phyloP scores from a whole-genome alignment of 1,140 invertebrate genomes.

The Brachionus paranguensis region DNA sequence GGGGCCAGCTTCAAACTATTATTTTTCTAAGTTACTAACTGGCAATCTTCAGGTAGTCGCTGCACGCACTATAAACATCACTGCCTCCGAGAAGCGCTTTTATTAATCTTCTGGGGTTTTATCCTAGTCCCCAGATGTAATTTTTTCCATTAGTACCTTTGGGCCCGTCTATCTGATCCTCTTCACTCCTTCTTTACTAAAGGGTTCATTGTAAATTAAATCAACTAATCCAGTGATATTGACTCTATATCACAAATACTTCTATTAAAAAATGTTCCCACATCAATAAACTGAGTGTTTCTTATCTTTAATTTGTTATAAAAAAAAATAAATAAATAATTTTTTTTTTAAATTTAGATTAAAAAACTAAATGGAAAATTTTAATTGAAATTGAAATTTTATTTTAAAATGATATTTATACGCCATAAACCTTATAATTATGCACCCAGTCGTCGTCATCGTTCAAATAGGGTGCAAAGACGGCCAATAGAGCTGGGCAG shows the following conservation, averaged over 20 bases:
- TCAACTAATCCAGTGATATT: no score
- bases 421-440: not conserved
- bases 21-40: not conserved
- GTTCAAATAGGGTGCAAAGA: not conserved
- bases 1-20: not conserved
- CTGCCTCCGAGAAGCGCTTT: not conserved
- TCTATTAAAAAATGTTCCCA: no score
- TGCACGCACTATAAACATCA: not conserved
- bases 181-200: no score
- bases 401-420: not conserved
- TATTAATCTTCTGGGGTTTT: not conserved
- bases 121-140: not conserved
- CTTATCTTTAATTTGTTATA: no score
- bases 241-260: no score
- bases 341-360: not conserved
- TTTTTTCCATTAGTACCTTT: no score
- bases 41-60: not conserved
- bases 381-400: not conserved
- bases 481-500: not conserved
- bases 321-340: no score
- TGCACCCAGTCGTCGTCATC: not conserved
- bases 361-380: not conserved
- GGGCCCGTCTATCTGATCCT: no score
- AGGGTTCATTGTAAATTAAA: no score
- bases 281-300: no score